These are phyloP conservation scores for Morpho achilles DNA, from an alignment of 2,888 invertebrate genomes.

Conservation along the genomic window DNA sequence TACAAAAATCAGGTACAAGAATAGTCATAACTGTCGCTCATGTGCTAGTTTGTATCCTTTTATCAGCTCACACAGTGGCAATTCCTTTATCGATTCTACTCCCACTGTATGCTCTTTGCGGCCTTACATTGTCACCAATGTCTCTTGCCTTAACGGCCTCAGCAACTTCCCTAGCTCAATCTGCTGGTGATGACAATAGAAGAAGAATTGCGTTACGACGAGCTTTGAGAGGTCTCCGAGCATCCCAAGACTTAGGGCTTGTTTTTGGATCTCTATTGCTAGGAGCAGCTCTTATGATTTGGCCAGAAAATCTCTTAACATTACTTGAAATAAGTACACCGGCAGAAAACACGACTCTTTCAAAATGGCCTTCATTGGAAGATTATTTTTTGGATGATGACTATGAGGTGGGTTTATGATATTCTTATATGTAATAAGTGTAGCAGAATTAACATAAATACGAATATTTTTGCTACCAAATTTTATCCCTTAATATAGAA, in stretches of 20 bases:
- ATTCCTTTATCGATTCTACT: constrained; percentile 58
- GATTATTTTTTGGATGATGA: constrained; percentile 78
- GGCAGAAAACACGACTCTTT: constrained; percentile 54
- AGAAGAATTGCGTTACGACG: constrained; percentile 60
- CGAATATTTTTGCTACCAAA: too few species aligned
- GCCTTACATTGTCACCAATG: constrained; percentile 79
- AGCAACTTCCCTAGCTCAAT: constrained; percentile 78
- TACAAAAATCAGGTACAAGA: constrained; percentile 63
- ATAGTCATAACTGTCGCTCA: constrained; percentile 71
- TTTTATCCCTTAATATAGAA: too few species aligned
- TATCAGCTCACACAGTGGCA: constrained; percentile 76
- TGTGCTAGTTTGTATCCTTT: constrained; percentile 76
- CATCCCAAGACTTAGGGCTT: constrained; percentile 68
- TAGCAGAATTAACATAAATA: too few species aligned
- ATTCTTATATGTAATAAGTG: too few species aligned
- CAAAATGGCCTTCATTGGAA: constrained; percentile 63
- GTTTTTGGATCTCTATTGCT: constrained; percentile 62
- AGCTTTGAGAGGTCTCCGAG: constrained; percentile 60
- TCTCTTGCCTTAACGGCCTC: constrained; percentile 78
- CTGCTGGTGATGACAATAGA: constrained; percentile 65
- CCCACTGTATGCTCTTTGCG: constrained; percentile 67
- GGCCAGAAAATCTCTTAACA: constrained; percentile 64
- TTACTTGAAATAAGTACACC: constrained; percentile 59
- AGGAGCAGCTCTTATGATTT: constrained; percentile 69
- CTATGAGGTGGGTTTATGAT: constrained; percentile 61